Conservation (phyloP, 2,113 vertebrate species). For the Loxodonta africana region DNA sequence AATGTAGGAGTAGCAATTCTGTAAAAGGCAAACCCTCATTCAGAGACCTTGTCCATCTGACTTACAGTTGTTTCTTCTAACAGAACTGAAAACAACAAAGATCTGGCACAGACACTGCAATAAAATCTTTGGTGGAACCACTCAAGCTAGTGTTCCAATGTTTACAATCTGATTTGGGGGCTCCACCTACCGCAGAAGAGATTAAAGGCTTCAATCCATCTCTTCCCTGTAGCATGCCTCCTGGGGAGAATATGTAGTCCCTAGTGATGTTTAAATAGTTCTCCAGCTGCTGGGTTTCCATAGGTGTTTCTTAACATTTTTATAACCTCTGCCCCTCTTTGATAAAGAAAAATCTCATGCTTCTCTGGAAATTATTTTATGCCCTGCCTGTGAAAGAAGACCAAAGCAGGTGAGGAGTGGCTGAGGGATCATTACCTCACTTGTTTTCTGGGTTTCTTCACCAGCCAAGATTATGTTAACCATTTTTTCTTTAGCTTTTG, state of each 20-base stretch:
- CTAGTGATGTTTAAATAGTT: conserved; percentile 37
- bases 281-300: conserved; percentile 44
- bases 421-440: not conserved
- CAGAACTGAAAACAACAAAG: not conserved
- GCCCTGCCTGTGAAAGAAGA: not conserved
- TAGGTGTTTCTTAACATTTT: conserved; percentile 67
- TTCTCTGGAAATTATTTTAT: conserved; percentile 68
- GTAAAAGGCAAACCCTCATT: not conserved
- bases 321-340: conserved; percentile 69
- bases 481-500: not conserved
- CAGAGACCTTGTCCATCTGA: conserved; percentile 9
- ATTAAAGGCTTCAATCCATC: conserved; percentile 41
- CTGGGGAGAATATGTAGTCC: conserved; percentile 1
- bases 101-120: not conserved
- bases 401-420: not conserved
- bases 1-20: conserved; percentile 6
- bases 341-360: conserved; percentile 63
- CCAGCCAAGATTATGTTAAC: not conserved
- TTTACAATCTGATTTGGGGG: conserved; percentile 36
- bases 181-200: conserved; percentile 36
- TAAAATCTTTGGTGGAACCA: not conserved
- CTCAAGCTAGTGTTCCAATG: not conserved
- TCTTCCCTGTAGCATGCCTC: conserved; percentile 34
- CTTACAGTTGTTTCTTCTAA: not conserved
- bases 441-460: conserved; percentile 30